phyloP scores from a whole-genome alignment of 2,113 vertebrate genomes.

The Reinhardtius hippoglossoides region DNA sequence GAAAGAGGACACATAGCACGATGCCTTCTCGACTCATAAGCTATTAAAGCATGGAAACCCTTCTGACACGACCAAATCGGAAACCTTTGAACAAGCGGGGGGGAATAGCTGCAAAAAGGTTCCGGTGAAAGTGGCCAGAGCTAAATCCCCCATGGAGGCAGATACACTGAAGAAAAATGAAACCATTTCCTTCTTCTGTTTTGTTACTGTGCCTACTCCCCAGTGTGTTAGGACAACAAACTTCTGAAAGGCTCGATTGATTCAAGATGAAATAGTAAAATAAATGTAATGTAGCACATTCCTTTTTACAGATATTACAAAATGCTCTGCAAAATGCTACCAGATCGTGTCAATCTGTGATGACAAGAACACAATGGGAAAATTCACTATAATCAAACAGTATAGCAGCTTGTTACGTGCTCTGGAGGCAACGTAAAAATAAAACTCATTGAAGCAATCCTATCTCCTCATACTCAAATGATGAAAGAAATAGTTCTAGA shows the following conservation, averaged over 20 bases:
- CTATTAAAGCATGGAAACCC: conserved; percentile 60
- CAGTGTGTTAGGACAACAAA: conserved; percentile 1
- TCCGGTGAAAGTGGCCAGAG: conserved; percentile 29
- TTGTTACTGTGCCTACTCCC: conserved; percentile 5
- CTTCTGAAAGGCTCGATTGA: background rate
- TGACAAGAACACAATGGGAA: no score
- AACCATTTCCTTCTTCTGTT: conserved; percentile 52
- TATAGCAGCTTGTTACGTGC: no score
- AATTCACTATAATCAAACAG: no score
- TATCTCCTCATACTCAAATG: background rate
- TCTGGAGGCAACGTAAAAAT: no score
- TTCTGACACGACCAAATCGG: conserved; percentile 59
- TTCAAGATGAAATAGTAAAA: background rate
- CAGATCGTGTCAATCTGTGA: no score
- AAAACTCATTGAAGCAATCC: no score
- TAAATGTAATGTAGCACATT: background rate
- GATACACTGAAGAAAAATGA: conserved; percentile 53
- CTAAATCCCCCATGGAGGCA: conserved; percentile 46
- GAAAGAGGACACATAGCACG: conserved; percentile 58
- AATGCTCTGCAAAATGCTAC: background rate
- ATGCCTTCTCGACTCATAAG: conserved; percentile 48
- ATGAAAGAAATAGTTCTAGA: background rate
- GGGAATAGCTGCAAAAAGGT: conserved; percentile 51
- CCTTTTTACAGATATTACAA: background rate
- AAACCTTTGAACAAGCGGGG: conserved; percentile 44